phyloP scores from a whole-genome alignment of 2,888 invertebrate genomes.

The Callyntrura guangdongensis region DNA sequence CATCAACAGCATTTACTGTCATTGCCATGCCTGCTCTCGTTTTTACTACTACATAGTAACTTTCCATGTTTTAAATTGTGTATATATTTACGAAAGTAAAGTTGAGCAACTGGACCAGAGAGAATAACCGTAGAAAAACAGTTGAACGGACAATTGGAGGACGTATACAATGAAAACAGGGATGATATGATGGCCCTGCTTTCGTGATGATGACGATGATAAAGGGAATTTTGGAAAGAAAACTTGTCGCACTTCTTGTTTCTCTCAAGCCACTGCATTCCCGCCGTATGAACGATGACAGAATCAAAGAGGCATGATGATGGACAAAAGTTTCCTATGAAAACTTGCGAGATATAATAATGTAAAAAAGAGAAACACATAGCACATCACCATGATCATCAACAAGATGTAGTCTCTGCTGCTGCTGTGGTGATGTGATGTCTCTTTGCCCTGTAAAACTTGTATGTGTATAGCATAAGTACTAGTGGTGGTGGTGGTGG shows the following conservation, averaged over 20 bases:
- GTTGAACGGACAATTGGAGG: neutral
- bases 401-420: conserved; percentile 39
- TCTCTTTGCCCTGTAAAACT: conserved; percentile 17
- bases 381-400: conserved; percentile 35
- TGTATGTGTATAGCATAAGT: neutral
- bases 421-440: neutral
- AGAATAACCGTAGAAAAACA: conserved; percentile 10
- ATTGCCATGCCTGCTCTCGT: conserved; percentile 22
- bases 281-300: conserved; percentile 55
- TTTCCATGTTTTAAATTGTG: neutral
- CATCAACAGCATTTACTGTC: conserved; percentile 46
- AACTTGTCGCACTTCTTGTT: conserved; percentile 59
- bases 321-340: conserved; percentile 35
- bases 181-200: no score
- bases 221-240: conserved; percentile 20
- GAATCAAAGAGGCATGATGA: conserved; percentile 63
- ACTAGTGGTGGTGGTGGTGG: neutral
- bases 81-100: neutral
- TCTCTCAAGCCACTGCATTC: neutral
- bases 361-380: conserved; percentile 50
- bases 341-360: conserved; percentile 47
- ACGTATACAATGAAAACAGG: neutral
- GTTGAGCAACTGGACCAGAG: conserved; percentile 46
- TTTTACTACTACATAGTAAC: neutral
- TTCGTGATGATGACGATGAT: neutral